Conservation (phyloP, 1,140 invertebrate genomes). For the Cydia amplana region DNA sequence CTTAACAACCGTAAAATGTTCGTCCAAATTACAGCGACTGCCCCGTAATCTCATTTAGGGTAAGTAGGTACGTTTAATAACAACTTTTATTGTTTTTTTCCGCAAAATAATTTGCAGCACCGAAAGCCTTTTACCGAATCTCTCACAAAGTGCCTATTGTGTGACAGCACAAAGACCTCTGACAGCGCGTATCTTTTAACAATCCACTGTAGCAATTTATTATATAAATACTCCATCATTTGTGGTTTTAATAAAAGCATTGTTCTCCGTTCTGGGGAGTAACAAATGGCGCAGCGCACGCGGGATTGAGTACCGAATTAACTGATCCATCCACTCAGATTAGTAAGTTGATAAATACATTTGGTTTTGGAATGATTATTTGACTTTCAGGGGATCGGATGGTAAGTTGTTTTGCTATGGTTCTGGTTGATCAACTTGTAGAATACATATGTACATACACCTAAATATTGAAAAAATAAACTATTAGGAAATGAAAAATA, state of each 20-base stretch:
- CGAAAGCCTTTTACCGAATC: slow-evolving; percentile 43
- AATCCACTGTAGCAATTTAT: slow-evolving; percentile 49
- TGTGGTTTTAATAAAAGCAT: slow-evolving; percentile 44
- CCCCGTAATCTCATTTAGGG: slow-evolving; percentile 45
- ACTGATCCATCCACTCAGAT: slow-evolving; percentile 34
- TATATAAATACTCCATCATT: slow-evolving; percentile 50
- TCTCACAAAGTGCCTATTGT: slow-evolving; percentile 49
- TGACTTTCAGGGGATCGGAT: background rate
- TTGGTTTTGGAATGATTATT: slow-evolving; percentile 7
- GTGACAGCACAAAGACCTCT: slow-evolving; percentile 47
- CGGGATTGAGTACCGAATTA: slow-evolving; percentile 33
- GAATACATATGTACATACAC: too few relatives aligned
- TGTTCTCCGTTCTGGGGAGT: slow-evolving; percentile 36
- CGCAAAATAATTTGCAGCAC: slow-evolving; percentile 45
- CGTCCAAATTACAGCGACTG: background rate
- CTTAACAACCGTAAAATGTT: background rate
- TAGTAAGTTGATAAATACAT: slow-evolving; percentile 26
- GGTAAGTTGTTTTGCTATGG: background rate
- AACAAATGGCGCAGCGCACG: slow-evolving; percentile 42
- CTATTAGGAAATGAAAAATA: too few relatives aligned
- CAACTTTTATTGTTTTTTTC: slow-evolving; percentile 33
- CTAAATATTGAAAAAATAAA: too few relatives aligned
- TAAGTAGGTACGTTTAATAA: slow-evolving; percentile 32
- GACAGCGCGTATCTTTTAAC: slow-evolving; percentile 46
- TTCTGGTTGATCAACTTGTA: background rate